These are phyloP conservation scores for Neolamprologus modestus DNA, from an alignment of 2,113 vertebrate species.

Conservation along the genomic window DNA sequence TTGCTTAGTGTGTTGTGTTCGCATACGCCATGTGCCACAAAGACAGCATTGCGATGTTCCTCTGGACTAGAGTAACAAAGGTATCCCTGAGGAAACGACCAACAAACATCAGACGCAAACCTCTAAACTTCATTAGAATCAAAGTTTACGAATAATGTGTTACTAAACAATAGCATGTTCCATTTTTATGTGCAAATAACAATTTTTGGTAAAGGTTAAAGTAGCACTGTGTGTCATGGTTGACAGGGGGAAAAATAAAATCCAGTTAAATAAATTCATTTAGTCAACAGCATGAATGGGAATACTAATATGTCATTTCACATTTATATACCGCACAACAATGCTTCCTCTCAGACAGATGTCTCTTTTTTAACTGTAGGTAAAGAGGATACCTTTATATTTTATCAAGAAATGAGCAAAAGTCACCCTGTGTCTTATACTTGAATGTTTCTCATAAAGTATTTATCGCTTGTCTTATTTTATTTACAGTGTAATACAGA, in stretches of 20 bases:
- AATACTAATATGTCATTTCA: accelerated
- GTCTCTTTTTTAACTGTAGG: neutral
- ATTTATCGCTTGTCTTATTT: neutral
- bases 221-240: neutral
- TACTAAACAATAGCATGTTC: neutral
- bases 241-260: accelerated
- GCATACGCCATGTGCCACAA: accelerated
- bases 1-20: neutral
- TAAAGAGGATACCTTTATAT: neutral
- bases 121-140: neutral
- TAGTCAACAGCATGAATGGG: accelerated
- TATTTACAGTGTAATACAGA: neutral
- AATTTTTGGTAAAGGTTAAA: neutral
- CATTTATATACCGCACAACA: neutral
- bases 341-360: neutral
- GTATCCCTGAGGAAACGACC: neutral
- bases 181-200: neutral
- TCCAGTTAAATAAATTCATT: neutral
- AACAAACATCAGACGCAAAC: neutral
- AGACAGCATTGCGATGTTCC: neutral
- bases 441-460: neutral
- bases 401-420: neutral
- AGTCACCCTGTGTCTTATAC: neutral
- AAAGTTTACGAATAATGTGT: neutral
- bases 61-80: neutral